Base-by-base conservation (phyloP, 1,140 invertebrate genomes). In the Metaphire vulgaris region DNA sequence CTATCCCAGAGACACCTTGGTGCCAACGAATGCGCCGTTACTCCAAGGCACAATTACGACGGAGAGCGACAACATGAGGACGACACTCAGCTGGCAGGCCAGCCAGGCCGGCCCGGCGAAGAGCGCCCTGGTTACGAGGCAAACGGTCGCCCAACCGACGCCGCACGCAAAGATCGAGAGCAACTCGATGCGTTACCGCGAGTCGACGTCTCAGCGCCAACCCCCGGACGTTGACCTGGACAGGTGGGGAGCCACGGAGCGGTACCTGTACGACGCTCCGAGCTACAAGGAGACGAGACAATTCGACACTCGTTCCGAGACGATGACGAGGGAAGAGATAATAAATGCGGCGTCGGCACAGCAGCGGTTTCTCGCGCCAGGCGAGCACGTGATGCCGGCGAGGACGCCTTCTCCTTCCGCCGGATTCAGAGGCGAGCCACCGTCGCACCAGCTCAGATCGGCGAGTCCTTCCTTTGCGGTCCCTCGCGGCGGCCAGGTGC, bases 51-150 rank as follows among this genome's bases (percentile, higher is more conserved):
- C 28, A 33, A 75, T 78, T n/a, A 78, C 77, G n/a, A 78, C 77
- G 31, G 29, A 78, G n/a, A 75, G 73, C 64, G 77, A 73, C 73
- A 78, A 78, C 33, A 78, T 76, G 34, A 32, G 74, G 26, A 78
- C 77, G 1, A 64, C 34, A 1, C 75, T 78, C 28, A 74, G 72
- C 68, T 78, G 77, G 77, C 73, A 78, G 56, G 65, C 77, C 12
- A 70, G 66, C 32, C 67, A 78, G 33, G 69, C 77, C 12, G 77
- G 73, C 16, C 73, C 73, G 14, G 31, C 65, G 31, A 74, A 73
- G 28, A 72, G 26, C 41, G 67, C 67, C 28, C 69, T 28, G n/a
- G 74, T 76, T n/a, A 69, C 66, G 21, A 30, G 65, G 29, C 66
- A 76, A 29, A 78, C 77, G 12, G 31, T 75, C n/a, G 67, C 76